Percentiles rank a stretch among this genome's conserved stretches.
These are phyloP conservation scores for Silurus aristotelis DNA, from an alignment of 2,797 vertebrate genomes.

Conservation along the genomic window DNA sequence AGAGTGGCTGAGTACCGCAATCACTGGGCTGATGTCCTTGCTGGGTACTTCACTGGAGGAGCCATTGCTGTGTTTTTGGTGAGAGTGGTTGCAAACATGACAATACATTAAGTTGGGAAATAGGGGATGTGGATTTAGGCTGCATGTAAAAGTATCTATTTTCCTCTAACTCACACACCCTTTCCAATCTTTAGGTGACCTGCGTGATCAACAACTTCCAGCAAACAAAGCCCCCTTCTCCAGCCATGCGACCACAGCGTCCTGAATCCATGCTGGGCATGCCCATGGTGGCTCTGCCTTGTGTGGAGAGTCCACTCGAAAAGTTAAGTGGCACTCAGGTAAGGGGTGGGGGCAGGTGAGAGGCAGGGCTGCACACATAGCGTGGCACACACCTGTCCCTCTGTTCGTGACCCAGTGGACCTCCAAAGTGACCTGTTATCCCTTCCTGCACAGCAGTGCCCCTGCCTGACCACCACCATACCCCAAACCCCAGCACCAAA, in stretches of 20 bases:
- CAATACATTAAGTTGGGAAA: not conserved
- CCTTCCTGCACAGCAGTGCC: slow-evolving; percentile 42
- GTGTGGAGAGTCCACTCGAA: slow-evolving; percentile 87
- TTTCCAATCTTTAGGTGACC: slow-evolving; percentile 74
- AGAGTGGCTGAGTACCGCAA: slow-evolving; percentile 90
- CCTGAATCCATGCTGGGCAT: slow-evolving; percentile 73
- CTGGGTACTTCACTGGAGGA: slow-evolving; percentile 85
- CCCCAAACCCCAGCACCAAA: slow-evolving; percentile 41
- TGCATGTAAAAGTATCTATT: not conserved
- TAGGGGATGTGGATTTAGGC: not conserved
- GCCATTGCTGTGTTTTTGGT: slow-evolving; percentile 91
- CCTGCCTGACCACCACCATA: slow-evolving; percentile 44
- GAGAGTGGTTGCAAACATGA: slow-evolving; percentile 26
- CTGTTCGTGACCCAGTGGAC: slow-evolving; percentile 50
- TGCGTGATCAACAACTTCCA: slow-evolving; percentile 91
- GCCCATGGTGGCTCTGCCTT: slow-evolving; percentile 77
- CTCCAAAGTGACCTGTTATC: slow-evolving; percentile 41
- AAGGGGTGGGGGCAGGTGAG: slow-evolving; percentile 74
- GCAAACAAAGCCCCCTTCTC: slow-evolving; percentile 65
- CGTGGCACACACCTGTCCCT: slow-evolving; percentile 36
- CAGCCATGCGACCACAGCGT: slow-evolving; percentile 57
- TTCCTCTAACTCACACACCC: not conserved
- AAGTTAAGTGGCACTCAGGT: slow-evolving; percentile 94
- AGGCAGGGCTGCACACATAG: slow-evolving; percentile 43
- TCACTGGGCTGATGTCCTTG: slow-evolving; percentile 89